phyloP scores from a whole-genome alignment of 2,888 invertebrate genomes.

The Micoletzkya japonica region DNA sequence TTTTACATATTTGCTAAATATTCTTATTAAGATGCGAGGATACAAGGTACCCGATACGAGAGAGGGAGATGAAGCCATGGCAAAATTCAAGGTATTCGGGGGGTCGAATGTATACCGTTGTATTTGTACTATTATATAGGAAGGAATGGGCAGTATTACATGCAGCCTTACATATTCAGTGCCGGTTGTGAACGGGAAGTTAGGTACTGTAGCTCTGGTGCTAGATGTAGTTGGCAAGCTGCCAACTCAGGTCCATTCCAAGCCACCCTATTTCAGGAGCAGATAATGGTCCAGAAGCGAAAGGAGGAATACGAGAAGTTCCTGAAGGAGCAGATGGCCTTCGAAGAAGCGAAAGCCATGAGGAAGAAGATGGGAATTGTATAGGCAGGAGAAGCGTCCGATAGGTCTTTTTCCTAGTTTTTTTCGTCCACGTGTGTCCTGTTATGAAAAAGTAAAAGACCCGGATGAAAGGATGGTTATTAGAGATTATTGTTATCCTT shows the following conservation, averaged over 20 bases:
- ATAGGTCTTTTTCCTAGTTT: too few species aligned
- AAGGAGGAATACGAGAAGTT: slow-evolving; percentile 55
- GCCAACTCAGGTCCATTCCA: too few species aligned
- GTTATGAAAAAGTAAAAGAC: too few species aligned
- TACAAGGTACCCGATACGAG: slow-evolving; percentile 53
- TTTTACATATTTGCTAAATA: too few species aligned
- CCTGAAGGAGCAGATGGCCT: slow-evolving; percentile 57
- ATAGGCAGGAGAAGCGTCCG: too few species aligned
- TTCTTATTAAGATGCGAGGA: slow-evolving; percentile 57
- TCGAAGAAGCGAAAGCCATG: slow-evolving; percentile 51
- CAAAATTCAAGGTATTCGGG: slow-evolving; percentile 42
- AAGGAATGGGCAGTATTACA: neutral
- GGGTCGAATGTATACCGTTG: too few species aligned
- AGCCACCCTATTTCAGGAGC: slow-evolving; percentile 40
- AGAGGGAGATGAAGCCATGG: slow-evolving; percentile 49
- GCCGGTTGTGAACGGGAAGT: too few species aligned
- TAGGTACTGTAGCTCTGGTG: too few species aligned
- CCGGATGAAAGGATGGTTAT: too few species aligned
- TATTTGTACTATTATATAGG: neutral
- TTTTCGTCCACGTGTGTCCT: too few species aligned
- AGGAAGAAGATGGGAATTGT: slow-evolving; percentile 30
- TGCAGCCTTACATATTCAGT: neutral
- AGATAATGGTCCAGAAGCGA: slow-evolving; percentile 47
- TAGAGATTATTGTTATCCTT: too few species aligned
- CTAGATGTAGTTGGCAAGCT: too few species aligned